A percentile compares a stretch with the other conserved stretches of the same genome.
Conservation (phyloP, 2,113 vertebrate species). For the Lanius collurio region DNA sequence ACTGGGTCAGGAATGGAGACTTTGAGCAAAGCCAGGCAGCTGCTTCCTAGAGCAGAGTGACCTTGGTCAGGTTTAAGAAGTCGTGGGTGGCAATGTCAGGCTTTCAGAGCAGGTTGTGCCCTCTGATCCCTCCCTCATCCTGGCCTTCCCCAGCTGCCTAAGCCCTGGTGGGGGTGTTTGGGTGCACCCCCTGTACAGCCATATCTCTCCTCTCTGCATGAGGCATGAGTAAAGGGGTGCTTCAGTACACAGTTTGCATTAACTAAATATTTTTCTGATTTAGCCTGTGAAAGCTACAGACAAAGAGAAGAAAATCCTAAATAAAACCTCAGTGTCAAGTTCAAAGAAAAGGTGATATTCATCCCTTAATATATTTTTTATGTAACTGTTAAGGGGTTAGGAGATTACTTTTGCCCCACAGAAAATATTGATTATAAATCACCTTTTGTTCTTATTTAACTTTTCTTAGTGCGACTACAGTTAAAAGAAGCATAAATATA, state of each 20-base stretch:
- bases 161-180: neutral
- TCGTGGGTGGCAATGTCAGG: neutral
- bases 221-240: neutral
- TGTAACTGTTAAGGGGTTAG: neutral
- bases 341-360: neutral
- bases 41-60: neutral
- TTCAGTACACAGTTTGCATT: neutral
- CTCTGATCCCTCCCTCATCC: neutral
- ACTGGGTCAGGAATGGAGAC: neutral
- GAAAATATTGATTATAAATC: neutral
- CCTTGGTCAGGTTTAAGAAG: neutral
- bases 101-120: neutral
- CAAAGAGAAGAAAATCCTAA: neutral
- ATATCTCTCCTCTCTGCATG: neutral
- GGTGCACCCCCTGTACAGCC: neutral
- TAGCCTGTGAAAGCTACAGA: neutral
- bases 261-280: neutral
- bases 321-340: neutral
- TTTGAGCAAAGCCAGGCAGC: neutral
- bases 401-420: neutral
- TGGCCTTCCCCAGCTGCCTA: neutral
- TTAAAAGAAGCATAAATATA: neutral
- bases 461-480: neutral
- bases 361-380: neutral
- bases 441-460: neutral